A percentile compares a stretch with the other conserved stretches of the same genome.
phyloP scores from a whole-genome alignment of 1,140 invertebrate genomes.

The Parapsyche elsis region DNA sequence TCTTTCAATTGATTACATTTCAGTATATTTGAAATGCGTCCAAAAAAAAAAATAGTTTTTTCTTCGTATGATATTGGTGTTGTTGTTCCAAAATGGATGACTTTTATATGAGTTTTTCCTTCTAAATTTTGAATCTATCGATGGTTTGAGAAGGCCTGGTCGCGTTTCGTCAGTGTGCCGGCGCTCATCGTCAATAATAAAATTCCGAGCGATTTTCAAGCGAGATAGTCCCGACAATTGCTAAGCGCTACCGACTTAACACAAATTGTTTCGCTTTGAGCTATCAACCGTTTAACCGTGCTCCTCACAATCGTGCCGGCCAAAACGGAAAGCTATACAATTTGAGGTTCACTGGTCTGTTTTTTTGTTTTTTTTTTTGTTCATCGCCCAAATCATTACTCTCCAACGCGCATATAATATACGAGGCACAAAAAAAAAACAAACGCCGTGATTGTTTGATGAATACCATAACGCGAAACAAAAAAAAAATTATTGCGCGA shows the following conservation, averaged over 20 bases:
- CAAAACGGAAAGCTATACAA: constrained; percentile 50
- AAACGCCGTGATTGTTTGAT: background rate
- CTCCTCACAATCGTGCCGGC: constrained; percentile 49
- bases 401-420: constrained; percentile 13
- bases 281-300: constrained; percentile 51
- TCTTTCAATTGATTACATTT: too few species aligned
- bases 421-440: background rate
- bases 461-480: background rate
- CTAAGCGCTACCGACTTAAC: constrained; percentile 55
- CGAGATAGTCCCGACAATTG: constrained; percentile 51
- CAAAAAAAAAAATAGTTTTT: too few species aligned
- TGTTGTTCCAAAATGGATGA: too few species aligned
- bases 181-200: constrained; percentile 45
- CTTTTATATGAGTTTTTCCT: too few species aligned
- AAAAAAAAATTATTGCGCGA: background rate
- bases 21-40: too few species aligned
- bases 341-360: constrained; percentile 14
- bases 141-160: constrained; percentile 15
- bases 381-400: constrained; percentile 30
- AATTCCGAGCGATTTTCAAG: constrained; percentile 51
- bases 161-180: constrained; percentile 21
- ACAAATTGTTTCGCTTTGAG: constrained; percentile 54
- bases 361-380: constrained; percentile 20
- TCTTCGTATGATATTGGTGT: too few species aligned
- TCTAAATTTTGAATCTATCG: too few species aligned